Percentiles rank a stretch among this genome's conserved stretches.
Evolutionary conservation across 2,113 vertebrate genomes (phyloP).

Genomic region (Takifugu flavidus): DNA sequence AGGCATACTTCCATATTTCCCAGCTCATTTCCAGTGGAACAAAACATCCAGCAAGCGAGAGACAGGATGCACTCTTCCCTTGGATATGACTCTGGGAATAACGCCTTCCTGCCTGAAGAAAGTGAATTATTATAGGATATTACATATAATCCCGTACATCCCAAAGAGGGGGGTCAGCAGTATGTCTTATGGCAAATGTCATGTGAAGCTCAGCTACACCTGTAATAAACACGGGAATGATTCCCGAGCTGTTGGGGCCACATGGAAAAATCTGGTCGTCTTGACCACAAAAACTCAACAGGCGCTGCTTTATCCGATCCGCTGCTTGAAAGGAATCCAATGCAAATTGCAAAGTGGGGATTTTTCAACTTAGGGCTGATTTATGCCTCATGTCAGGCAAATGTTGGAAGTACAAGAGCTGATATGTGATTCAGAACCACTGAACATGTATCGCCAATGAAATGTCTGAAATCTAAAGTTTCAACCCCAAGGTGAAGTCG

Average conservation of each 20-base stretch:
- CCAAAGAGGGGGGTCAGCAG: slow-evolving; percentile 36
- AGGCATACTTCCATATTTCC: not conserved
- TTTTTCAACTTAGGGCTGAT: slow-evolving; percentile 36
- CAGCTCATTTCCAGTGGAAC: no score
- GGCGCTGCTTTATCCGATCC: slow-evolving; percentile 48
- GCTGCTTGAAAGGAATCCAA: slow-evolving; percentile 51
- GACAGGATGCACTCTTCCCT: slow-evolving; percentile 8
- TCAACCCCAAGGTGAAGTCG: not conserved
- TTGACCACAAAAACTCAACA: slow-evolving; percentile 42
- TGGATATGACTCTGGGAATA: slow-evolving; percentile 2
- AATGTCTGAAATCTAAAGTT: slow-evolving; percentile 19
- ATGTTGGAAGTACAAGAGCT: slow-evolving; percentile 34
- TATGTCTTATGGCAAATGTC: slow-evolving; percentile 25
- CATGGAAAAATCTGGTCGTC: slow-evolving; percentile 44
- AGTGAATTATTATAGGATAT: slow-evolving; percentile 37
- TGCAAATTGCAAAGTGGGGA: slow-evolving; percentile 39
- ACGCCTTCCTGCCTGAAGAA: slow-evolving; percentile 17
- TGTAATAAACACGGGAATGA: slow-evolving; percentile 53
- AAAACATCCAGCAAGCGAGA: slow-evolving; percentile 25
- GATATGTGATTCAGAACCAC: slow-evolving; percentile 33
- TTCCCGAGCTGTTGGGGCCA: slow-evolving; percentile 35
- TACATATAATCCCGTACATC: slow-evolving; percentile 16
- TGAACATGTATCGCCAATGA: slow-evolving; percentile 34
- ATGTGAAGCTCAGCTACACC: slow-evolving; percentile 32
- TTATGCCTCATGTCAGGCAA: slow-evolving; percentile 46